Base-by-base conservation (phyloP, 2,888 invertebrate genomes). In the Morpho deidamia region DNA sequence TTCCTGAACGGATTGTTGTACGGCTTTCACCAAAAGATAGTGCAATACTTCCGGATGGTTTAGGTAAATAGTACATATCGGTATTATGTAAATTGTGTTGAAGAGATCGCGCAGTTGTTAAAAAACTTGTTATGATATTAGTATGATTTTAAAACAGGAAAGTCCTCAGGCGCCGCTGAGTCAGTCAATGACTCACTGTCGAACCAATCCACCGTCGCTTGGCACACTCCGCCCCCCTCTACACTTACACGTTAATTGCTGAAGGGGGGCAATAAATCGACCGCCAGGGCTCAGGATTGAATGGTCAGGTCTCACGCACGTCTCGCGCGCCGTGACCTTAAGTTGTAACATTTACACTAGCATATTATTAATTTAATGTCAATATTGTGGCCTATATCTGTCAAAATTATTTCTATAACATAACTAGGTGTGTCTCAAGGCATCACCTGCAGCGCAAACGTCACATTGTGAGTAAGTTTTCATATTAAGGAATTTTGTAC, bases 281-380 rank as follows among this genome's bases (percentile, higher is more conserved):
- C 62, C 64, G 63, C 50, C 56, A 50, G 53, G 54, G 75, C 58
- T 72, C 78, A 61, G 3, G 44, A 14, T 52, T 46, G 5, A 57
- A 53, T 72, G 76, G 79, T 63, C 58, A 14, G 42, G 69, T 71
- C 74, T 73, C 72, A 76, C 75, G 78, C 77, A 78, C 72, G 80
- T 79, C 75, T 75, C 71, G 68, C 14, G 32, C 56, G 49, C 41
- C 55, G 34, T 58, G 67, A 66, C 65, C 66, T 68, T 65, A 55
- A 61, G 59, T 45, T 42, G n/a, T 10, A 38, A 38, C 51, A 54
- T 40, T 52, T 42, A 11, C 49, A 9, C 10, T 39, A 44, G 3
- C 52, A 41, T 59, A 45, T 23, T 42, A 44, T 40, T 23, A 23
- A 23, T 23, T 23, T 1, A 1, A 49, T 53, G 55, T 58, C 49